Conservation (phyloP, 2,113 vertebrate genomes). For the Antennarius striatus region DNA sequence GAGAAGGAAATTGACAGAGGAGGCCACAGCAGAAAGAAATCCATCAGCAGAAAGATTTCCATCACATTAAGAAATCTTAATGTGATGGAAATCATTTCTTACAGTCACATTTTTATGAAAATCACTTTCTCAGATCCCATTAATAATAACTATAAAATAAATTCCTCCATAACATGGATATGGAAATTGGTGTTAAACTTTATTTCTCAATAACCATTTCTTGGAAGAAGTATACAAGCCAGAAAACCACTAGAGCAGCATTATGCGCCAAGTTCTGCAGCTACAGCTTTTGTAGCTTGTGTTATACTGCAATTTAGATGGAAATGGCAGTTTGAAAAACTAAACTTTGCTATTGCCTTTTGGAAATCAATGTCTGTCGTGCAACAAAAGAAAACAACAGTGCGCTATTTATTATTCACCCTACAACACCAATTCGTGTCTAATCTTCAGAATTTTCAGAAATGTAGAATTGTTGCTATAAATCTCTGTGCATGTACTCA, state of each 20-base stretch:
- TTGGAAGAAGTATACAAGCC: constrained; percentile 50
- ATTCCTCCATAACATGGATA: constrained; percentile 33
- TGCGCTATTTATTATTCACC: constrained; percentile 8
- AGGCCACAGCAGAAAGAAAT: constrained; percentile 20
- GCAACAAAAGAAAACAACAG: neutral
- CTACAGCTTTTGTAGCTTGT: constrained; percentile 31
- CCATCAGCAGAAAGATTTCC: no score
- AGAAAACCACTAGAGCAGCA: constrained; percentile 28
- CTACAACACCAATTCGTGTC: neutral
- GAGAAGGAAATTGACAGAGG: constrained; percentile 39
- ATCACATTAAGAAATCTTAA: neutral
- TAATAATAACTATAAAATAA: constrained; percentile 47
- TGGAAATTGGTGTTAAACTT: constrained; percentile 44
- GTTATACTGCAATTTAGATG: constrained; percentile 48
- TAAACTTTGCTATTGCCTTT: constrained; percentile 28
- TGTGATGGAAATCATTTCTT: constrained; percentile 58
- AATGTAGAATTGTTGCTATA: no score
- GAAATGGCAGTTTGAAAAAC: constrained; percentile 55
- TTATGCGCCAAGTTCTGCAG: constrained; percentile 24
- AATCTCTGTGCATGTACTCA: no score
- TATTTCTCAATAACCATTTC: constrained; percentile 33
- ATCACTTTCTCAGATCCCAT: constrained; percentile 31
- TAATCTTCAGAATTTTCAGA: no score
- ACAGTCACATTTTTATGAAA: constrained; percentile 54
- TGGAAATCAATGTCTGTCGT: constrained; percentile 20